Conservation (phyloP, 2,797 vertebrate species). For the Phoebastria nigripes region DNA sequence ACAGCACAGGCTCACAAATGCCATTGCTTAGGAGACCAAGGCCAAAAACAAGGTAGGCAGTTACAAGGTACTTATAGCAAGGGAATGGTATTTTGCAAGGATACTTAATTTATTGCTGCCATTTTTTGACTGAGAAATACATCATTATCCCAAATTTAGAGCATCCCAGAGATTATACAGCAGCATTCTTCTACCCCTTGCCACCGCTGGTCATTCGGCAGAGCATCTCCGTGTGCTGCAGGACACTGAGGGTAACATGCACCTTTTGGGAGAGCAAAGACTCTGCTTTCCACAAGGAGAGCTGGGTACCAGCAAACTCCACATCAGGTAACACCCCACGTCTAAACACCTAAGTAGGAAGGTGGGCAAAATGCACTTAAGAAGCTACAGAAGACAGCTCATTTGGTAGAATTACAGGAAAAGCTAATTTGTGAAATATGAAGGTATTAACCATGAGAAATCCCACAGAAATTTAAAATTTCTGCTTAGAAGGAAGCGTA, state of each 20-base stretch:
- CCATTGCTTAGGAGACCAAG: neutral
- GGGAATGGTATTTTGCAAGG: neutral
- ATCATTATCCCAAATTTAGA: neutral
- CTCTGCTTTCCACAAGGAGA: neutral
- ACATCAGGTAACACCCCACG: neutral
- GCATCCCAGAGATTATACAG: neutral
- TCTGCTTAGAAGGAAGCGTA: neutral
- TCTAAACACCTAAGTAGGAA: neutral
- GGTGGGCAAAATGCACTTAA: neutral
- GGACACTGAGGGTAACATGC: rapidly evolving
- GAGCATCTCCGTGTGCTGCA: neutral
- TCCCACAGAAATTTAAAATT: neutral
- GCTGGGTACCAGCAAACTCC: neutral
- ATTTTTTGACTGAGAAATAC: neutral
- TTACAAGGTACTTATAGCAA: neutral
- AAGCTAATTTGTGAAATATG: neutral
- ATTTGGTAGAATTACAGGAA: neutral
- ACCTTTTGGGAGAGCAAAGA: neutral
- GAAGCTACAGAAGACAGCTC: neutral
- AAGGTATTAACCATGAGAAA: neutral
- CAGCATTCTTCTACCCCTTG: neutral
- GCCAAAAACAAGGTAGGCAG: neutral
- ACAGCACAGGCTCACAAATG: neutral
- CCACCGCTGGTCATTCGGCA: neutral
- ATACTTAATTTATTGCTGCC: neutral